Base-by-base conservation (phyloP, 2,888 invertebrate genomes). In the Aromia moschata region DNA sequence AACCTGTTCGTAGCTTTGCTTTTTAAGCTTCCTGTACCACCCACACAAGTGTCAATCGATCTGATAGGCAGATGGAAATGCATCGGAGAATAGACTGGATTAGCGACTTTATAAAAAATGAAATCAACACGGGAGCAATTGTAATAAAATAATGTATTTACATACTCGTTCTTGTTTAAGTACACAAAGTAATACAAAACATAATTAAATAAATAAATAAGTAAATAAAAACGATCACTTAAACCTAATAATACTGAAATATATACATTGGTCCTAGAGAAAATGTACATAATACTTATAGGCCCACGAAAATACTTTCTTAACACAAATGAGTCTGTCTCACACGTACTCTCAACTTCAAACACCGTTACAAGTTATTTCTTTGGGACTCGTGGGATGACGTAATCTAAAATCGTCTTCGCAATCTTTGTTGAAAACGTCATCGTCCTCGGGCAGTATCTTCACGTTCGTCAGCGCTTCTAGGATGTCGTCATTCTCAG, bases 401-500 rank as follows among this genome's bases (percentile, higher is more conserved):
- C 14, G 55, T 52, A 71, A 69, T 38, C 67, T 71, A 46, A 69
- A 70, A 14, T 67, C 62, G 11, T 71, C 69, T 2, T 65, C 66
- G 38, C 61, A 64, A 10, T 74, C 72, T 52, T 70, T 72, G 9
- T 65, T 59, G 53, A 72, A 75, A 9, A 72, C 72, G 12, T 75
- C 71, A 38, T 73, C 71, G 7, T 72, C 70, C 10, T 62, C 64
- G 15, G 68, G 64, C 30, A 60, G n/a, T 20, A 52, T 56, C 1
- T 56, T 63, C 5, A 37, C 43, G 37, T 61, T 70, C 2, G 68
- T 68, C 45, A 75, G 62, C n/a, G 67, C 62, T 17, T 71, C 69
- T 25, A 75, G 54, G 30, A 72, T 72, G 53, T 67, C 72, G 41
- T 69, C 68, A 45, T 63, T 68, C 11, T 67, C 61, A 9, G 33